These are phyloP conservation scores for Morelia viridis DNA, from an alignment of 2,797 vertebrate genomes.

Conservation along the genomic window DNA sequence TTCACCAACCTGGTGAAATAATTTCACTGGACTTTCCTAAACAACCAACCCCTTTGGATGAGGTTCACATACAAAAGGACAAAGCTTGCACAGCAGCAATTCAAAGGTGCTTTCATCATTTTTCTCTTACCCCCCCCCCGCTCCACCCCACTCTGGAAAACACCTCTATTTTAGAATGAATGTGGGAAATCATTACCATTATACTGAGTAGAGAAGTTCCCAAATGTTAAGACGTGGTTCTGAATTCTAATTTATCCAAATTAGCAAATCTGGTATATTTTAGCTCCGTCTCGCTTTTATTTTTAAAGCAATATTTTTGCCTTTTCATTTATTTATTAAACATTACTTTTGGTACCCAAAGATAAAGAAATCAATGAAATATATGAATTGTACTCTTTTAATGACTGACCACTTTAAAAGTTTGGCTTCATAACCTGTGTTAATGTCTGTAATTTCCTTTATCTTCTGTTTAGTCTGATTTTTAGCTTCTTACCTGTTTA, in stretches of 20 bases:
- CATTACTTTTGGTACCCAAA: background rate
- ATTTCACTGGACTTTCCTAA: background rate
- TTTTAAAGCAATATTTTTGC: constrained; percentile 4
- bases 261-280: background rate
- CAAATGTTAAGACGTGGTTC: background rate
- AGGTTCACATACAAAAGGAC: background rate
- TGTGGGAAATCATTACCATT: background rate
- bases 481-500: constrained; percentile 27
- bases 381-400: constrained; percentile 12
- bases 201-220: background rate
- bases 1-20: background rate
- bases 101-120: background rate
- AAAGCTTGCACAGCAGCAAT: background rate
- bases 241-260: background rate
- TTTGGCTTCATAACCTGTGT: background rate
- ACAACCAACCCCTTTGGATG: background rate
- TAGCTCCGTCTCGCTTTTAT: background rate
- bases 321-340: background rate
- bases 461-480: constrained; percentile 25
- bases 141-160: background rate
- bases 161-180: constrained; percentile 3
- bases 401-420: background rate
- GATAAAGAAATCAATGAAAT: constrained; percentile 17
- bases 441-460: constrained; percentile 29
- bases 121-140: background rate